phyloP scores from a whole-genome alignment of 2,113 vertebrate species.

The Bucco capensis region DNA sequence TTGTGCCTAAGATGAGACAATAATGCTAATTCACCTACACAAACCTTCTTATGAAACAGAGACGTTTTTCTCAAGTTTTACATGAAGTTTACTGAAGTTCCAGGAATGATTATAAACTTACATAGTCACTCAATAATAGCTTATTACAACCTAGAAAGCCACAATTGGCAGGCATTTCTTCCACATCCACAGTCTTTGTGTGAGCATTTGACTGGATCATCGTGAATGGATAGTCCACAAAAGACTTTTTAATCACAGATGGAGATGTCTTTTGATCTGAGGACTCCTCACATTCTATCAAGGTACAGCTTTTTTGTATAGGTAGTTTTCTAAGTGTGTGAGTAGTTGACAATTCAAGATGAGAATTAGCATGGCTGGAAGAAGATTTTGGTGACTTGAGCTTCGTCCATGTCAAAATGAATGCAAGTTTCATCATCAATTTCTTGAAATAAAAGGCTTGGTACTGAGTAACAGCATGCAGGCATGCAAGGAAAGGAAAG shows the following conservation, averaged over 20 bases:
- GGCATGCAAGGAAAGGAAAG: conserved; percentile 60
- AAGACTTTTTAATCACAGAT: conserved; percentile 46
- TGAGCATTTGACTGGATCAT: conserved; percentile 37
- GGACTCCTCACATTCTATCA: conserved; percentile 50
- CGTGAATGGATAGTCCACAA: conserved; percentile 31
- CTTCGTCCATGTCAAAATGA: conserved; percentile 68
- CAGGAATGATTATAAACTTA: conserved; percentile 38
- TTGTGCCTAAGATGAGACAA: background rate
- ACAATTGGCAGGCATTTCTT: conserved; percentile 25
- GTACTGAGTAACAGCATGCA: conserved; percentile 65
- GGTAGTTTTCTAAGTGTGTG: conserved; percentile 35
- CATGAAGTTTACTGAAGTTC: background rate
- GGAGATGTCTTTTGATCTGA: conserved; percentile 34
- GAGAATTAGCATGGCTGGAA: conserved; percentile 29
- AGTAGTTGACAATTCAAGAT: conserved; percentile 37
- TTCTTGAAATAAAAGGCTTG: conserved; percentile 67
- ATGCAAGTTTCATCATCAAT: conserved; percentile 59
- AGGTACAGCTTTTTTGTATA: conserved; percentile 44
- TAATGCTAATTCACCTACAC: background rate
- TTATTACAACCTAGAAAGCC: conserved; percentile 59
- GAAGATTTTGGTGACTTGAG: conserved; percentile 53
- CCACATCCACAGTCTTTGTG: conserved; percentile 29
- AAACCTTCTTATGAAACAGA: background rate
- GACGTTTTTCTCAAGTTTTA: background rate
- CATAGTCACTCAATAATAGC: background rate